These are phyloP conservation scores for Kryptolebias ocellatus DNA, from an alignment of 2,797 vertebrate genomes.

Conservation along the genomic window DNA sequence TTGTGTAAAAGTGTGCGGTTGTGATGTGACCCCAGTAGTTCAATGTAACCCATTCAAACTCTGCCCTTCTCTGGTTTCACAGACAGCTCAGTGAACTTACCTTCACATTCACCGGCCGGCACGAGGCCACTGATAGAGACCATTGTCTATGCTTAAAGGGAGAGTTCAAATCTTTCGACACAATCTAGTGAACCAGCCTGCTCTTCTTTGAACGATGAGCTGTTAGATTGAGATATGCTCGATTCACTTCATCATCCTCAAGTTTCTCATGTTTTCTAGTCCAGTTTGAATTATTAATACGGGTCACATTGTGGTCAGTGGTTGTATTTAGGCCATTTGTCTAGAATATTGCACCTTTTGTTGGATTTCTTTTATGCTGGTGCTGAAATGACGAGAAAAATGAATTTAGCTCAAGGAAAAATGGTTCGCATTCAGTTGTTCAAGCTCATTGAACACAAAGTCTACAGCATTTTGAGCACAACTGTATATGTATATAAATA, in stretches of 20 bases:
- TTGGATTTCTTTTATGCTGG: not conserved
- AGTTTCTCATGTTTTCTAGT: not conserved
- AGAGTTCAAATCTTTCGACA: slow-evolving; percentile 1
- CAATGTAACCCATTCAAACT: slow-evolving; percentile 39
- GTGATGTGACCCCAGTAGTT: slow-evolving; percentile 42
- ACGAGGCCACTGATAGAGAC: slow-evolving; percentile 35
- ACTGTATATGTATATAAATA: no score
- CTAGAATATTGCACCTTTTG: not conserved
- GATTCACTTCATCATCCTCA: not conserved
- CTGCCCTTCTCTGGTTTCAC: slow-evolving; percentile 25
- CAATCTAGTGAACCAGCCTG: slow-evolving; percentile 26
- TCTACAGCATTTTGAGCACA: not conserved
- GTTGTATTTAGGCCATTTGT: slow-evolving; percentile 7
- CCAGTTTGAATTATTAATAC: slow-evolving; percentile 3
- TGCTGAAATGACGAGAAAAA: not conserved
- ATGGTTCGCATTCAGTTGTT: not conserved
- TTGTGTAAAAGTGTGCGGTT: slow-evolving; percentile 13
- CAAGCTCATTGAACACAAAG: not conserved
- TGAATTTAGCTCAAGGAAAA: not conserved
- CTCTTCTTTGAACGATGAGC: slow-evolving; percentile 4
- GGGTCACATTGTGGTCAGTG: not conserved
- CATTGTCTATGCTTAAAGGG: slow-evolving; percentile 37
- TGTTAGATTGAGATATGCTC: slow-evolving; percentile 2
- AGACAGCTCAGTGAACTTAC: slow-evolving; percentile 33
- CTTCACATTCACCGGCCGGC: slow-evolving; percentile 8